phyloP scores from a whole-genome alignment of 2,888 invertebrate species.

The Chrysolina americana region DNA sequence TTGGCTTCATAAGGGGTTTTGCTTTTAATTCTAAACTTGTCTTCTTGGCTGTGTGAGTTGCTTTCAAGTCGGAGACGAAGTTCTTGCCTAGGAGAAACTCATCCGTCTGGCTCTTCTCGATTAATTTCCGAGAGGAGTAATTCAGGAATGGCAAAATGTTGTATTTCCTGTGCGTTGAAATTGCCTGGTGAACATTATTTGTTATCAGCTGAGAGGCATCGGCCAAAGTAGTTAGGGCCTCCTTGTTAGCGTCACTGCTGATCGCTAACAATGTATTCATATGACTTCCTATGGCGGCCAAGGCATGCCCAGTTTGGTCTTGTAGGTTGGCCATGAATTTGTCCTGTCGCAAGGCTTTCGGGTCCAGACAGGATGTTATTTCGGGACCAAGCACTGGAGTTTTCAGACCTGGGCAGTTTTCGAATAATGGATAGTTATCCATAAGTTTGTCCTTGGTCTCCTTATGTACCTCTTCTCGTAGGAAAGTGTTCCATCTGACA shows the following conservation, averaged over 20 bases:
- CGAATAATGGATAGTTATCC: conserved; percentile 24
- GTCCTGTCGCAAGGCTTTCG: conserved; percentile 6
- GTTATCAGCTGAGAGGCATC: no score
- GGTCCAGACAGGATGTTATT: conserved; percentile 23
- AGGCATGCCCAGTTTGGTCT: conserved; percentile 20
- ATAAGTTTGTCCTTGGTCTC: no score
- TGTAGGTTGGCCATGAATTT: conserved; percentile 33
- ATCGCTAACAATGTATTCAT: conserved; percentile 16
- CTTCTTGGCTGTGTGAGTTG: conserved; percentile 27
- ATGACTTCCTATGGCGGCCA: conserved; percentile 18
- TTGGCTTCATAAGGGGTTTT: not conserved
- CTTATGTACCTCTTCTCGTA: no score
- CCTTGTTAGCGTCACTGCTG: no score
- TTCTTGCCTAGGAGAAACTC: conserved; percentile 31
- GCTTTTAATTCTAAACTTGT: not conserved
- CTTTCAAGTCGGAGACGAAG: conserved; percentile 22
- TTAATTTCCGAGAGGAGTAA: not conserved
- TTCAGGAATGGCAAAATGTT: conserved; percentile 16
- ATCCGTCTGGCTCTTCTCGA: conserved; percentile 15
- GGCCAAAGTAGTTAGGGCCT: no score
- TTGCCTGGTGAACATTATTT: conserved; percentile 24
- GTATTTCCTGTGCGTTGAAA: conserved; percentile 22
- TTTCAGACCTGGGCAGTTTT: conserved; percentile 28
- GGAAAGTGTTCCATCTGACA: no score
- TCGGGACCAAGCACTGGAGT: conserved; percentile 30